Conservation (phyloP, 2,113 vertebrate species). For the Leptodactylus fuscus region DNA sequence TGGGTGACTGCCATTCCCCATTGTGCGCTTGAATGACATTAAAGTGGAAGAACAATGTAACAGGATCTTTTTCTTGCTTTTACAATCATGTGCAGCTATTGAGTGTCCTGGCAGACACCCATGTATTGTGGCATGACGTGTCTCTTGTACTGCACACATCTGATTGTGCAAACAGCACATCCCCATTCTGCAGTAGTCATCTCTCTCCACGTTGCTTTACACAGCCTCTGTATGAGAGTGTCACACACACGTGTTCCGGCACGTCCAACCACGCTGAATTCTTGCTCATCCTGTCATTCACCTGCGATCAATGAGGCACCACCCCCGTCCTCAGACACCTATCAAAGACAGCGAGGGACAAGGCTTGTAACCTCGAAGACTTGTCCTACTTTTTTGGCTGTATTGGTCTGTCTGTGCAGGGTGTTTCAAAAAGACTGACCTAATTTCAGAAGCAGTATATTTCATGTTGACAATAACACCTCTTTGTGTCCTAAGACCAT, state of each 20-base stretch:
- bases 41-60: neutral
- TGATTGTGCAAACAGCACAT: conserved; percentile 28
- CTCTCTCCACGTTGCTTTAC: conserved; percentile 1
- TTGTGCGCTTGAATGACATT: too few species aligned
- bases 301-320: too few species aligned
- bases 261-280: neutral
- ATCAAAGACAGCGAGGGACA: too few species aligned
- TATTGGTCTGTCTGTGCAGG: too few species aligned
- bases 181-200: neutral
- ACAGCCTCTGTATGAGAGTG: neutral
- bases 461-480: too few species aligned
- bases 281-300: neutral
- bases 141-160: conserved; percentile 20
- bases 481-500: too few species aligned
- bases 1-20: too few species aligned
- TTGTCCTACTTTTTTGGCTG: too few species aligned
- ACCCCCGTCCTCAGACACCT: too few species aligned
- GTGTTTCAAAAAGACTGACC: too few species aligned
- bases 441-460: too few species aligned
- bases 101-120: neutral
- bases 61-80: neutral
- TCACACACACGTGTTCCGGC: neutral
- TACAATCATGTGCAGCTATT: neutral
- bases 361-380: too few species aligned
- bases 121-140: conserved; percentile 16